phyloP scores from a whole-genome alignment of 2,113 vertebrate species.

The Elaphurus davidianus region DNA sequence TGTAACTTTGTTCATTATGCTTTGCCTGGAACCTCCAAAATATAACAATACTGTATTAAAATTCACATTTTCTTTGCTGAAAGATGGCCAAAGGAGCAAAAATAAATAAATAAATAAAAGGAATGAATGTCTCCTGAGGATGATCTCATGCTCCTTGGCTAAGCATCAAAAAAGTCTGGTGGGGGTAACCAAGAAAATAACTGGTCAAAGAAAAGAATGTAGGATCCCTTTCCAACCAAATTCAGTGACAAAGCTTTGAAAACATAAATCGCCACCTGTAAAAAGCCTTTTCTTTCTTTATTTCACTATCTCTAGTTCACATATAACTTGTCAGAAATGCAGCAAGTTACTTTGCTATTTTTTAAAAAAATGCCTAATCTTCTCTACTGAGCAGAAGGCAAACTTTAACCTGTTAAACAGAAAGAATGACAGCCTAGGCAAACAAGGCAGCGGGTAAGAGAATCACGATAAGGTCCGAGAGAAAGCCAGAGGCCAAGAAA shows the following conservation, averaged over 20 bases:
- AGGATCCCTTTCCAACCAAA: neutral
- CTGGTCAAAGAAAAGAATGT: slow-evolving; percentile 19
- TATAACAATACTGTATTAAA: neutral
- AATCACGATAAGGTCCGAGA: neutral
- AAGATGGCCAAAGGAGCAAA: neutral
- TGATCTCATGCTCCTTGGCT: neutral
- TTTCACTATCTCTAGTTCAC: neutral
- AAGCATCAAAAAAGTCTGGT: neutral
- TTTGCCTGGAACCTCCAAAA: neutral
- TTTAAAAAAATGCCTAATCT: neutral
- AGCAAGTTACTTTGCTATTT: neutral
- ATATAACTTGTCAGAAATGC: neutral
- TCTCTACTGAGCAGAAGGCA: neutral
- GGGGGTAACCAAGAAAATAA: slow-evolving; percentile 40
- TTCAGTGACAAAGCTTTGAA: neutral
- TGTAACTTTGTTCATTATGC: neutral
- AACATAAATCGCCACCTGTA: slow-evolving; percentile 2
- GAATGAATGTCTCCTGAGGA: neutral
- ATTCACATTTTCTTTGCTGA: slow-evolving; percentile 4
- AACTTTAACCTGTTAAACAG: neutral
- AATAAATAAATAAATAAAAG: neutral
- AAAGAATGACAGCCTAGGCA: neutral
- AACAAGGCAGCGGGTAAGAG: neutral
- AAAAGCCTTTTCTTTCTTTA: slow-evolving; percentile 26
- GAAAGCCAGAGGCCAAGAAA: neutral